phyloP scores from a whole-genome alignment of 1,140 invertebrate genomes.

The Nixonia krombeini region DNA sequence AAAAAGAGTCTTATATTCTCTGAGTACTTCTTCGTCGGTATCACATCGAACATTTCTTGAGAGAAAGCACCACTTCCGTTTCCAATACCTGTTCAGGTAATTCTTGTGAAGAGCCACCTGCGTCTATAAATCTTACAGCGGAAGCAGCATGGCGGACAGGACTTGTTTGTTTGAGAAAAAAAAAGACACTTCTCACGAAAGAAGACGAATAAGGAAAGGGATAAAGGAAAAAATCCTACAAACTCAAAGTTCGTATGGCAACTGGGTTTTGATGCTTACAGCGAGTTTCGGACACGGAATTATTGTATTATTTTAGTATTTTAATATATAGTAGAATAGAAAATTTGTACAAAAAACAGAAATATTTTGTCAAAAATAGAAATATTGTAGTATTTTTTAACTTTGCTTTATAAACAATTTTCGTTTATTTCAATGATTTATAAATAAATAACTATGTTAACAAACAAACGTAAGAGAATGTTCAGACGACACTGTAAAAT shows the following conservation, averaged over 20 bases:
- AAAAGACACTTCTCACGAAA: constrained; percentile 5
- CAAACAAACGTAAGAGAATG: too few relatives aligned
- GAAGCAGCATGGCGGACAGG: background rate
- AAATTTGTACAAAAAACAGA: too few relatives aligned
- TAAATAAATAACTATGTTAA: too few relatives aligned
- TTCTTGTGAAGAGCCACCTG: constrained; percentile 15
- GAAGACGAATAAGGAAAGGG: too few relatives aligned
- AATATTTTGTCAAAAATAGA: too few relatives aligned
- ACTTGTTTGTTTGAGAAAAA: constrained; percentile 7
- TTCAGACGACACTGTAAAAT: too few relatives aligned
- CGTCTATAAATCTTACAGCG: constrained; percentile 19
- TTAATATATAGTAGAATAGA: too few relatives aligned
- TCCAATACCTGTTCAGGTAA: constrained; percentile 16
- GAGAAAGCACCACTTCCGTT: constrained; percentile 1
- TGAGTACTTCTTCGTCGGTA: background rate
- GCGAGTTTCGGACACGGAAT: too few relatives aligned
- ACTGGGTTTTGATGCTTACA: constrained; percentile 1
- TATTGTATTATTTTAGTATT: too few relatives aligned
- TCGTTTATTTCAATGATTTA: too few relatives aligned
- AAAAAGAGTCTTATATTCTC: background rate
- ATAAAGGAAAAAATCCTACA: background rate
- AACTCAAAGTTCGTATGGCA: background rate
- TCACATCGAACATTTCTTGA: background rate
- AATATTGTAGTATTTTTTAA: too few relatives aligned
- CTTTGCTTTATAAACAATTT: too few relatives aligned